Percentiles rank a stretch among this genome's conserved stretches.
phyloP scores from a whole-genome alignment of 2,113 vertebrate genomes.

The Dipodomys stephensi region DNA sequence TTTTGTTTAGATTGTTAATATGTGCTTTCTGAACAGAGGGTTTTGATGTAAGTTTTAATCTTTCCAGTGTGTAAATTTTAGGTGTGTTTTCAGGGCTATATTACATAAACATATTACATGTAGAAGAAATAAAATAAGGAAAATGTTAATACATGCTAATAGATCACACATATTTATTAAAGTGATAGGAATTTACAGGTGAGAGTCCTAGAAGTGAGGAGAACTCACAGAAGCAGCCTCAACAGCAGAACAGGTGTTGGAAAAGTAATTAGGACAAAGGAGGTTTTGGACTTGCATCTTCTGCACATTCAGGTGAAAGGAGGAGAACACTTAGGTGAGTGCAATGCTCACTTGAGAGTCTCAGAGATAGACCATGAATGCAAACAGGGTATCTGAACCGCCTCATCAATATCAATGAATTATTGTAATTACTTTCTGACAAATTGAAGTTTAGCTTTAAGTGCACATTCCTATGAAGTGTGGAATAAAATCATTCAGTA shows the following conservation, averaged over 20 bases:
- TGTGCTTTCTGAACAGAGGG: no score
- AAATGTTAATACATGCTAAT: no score
- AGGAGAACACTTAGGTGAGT: fast-evolving
- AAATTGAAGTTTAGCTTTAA: not conserved
- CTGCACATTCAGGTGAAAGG: fast-evolving
- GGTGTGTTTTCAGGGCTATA: not conserved
- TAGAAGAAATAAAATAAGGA: not conserved
- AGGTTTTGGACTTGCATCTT: not conserved
- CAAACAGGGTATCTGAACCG: not conserved
- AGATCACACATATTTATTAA: not conserved
- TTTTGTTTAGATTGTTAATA: no score
- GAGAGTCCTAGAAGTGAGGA: not conserved
- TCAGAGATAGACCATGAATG: not conserved
- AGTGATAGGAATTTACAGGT: not conserved
- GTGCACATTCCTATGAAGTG: not conserved
- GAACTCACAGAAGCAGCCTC: not conserved
- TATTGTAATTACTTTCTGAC: not conserved
- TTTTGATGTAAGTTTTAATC: not conserved
- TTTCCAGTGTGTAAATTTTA: not conserved
- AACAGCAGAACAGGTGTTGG: not conserved
- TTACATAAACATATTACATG: not conserved
- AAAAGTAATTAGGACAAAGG: not conserved
- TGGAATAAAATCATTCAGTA: not conserved
- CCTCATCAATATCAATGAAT: not conserved
- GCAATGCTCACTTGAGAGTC: not conserved